Percentiles rank a stretch among this genome's conserved stretches.
Evolutionary conservation across 2,888 invertebrate species (phyloP).

Genomic region (Megastigmus dorsalis): DNA sequence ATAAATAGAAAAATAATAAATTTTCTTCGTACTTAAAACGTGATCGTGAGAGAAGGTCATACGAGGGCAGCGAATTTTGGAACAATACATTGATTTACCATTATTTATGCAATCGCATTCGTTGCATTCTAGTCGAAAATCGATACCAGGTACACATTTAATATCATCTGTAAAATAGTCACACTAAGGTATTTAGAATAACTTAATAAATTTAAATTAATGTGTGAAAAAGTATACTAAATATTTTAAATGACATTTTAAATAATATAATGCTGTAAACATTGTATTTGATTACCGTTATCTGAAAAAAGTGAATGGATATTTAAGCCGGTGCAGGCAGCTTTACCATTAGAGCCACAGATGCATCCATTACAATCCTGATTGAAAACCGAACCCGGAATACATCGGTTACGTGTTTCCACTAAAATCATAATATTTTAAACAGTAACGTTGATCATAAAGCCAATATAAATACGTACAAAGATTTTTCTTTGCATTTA

Average conservation of each 20-base stretch:
- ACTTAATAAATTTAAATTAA: no score
- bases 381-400: conserved; percentile 23
- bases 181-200: neutral
- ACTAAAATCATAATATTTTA: neutral
- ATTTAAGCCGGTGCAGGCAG: conserved; percentile 53
- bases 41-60: conserved; percentile 20
- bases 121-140: conserved; percentile 12
- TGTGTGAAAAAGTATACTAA: no score
- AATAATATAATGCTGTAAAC: no score
- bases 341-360: conserved; percentile 70
- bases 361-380: conserved; percentile 78
- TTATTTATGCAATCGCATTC: conserved; percentile 13
- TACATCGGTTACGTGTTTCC: neutral
- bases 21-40: conserved; percentile 30
- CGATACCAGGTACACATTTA: conserved; percentile 17
- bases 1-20: neutral
- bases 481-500: neutral
- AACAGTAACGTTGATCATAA: neutral
- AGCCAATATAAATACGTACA: neutral
- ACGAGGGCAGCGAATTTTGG: conserved; percentile 2
- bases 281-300: no score
- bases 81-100: conserved; percentile 10
- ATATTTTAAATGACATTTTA: no score
- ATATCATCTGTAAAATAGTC: neutral
- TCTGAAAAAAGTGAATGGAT: no score